Base-by-base conservation (phyloP, 2,113 vertebrate genomes). In the Prolemur simus region DNA sequence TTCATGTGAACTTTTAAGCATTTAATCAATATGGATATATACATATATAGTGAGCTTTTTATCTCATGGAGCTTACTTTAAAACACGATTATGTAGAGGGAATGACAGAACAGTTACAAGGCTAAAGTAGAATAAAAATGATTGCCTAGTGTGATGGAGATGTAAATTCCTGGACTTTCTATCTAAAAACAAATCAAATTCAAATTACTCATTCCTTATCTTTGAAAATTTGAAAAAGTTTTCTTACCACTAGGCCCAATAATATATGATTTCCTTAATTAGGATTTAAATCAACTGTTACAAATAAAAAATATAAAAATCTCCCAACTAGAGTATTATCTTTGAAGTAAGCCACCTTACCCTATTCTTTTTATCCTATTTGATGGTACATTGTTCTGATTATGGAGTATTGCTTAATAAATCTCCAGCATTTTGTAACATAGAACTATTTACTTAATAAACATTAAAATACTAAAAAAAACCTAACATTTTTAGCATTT, bases 291-390 rank as follows among this genome's bases (percentile, higher is more conserved):
- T 80, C 18, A 73, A 60, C 5, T 56, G 78, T 60, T 39, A 8
- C 39, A 85, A 6, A 74, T 21, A 74, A 78, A 94, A 52, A 78
- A 56, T 49, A 37, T 80, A 66, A 92, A 60, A n/a, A 81, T n/a
- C 18, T 63, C 8, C 12, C 7, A 60, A 37, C 10, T 34, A 76
- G 11, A 68, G 14, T 17, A 34, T 49, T 29, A 34, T 89, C 27
- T 54, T 64, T 54, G 32, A 56, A 32, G 1, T 9, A 32, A 5
- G 23, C 25, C 2, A 60, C 6, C 2, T n/a, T 47, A 13, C 0
- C 12, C 82, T 56, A 37, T 54, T 60, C 10, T 85, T 60, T 47
- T 45, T 83, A 68, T 52, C 21, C 10, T 37, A 54, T 37, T 52
- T 89, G 29, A 80, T 60, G 34, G 42, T 7, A 86, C 12, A 18